These are phyloP conservation scores for Chrysodeixis includens DNA, from an alignment of 2,888 invertebrate genomes.

Conservation along the genomic window DNA sequence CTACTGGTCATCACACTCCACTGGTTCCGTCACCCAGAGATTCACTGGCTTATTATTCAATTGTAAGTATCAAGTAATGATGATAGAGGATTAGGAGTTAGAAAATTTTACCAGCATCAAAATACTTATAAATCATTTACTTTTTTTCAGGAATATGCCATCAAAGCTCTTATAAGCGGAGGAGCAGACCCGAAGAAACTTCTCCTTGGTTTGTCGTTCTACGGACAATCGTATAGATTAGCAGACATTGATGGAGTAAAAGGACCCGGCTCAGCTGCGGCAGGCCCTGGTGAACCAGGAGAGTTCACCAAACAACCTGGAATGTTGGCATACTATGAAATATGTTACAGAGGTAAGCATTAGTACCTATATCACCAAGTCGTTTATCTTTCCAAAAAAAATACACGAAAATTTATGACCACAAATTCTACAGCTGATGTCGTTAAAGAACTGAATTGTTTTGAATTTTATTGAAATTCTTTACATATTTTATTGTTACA, in stretches of 20 bases:
- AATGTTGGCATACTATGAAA: constrained; percentile 96
- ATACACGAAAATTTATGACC: not conserved
- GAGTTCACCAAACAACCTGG: constrained; percentile 96
- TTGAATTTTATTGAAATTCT: not conserved
- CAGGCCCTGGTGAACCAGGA: constrained; percentile 94
- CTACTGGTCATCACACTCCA: constrained; percentile 95
- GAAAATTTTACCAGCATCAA: not conserved
- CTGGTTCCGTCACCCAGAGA: constrained; percentile 91
- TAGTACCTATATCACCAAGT: not conserved
- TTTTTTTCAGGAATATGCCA: constrained; percentile 92
- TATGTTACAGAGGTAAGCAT: constrained; percentile 90
- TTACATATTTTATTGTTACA: constrained; percentile 64
- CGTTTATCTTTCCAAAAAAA: not conserved
- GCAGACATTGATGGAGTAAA: constrained; percentile 75
- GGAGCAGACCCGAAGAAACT: constrained; percentile 95
- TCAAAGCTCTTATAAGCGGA: constrained; percentile 92
- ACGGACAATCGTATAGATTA: constrained; percentile 95
- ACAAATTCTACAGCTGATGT: no score
- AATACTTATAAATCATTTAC: constrained; percentile 9
- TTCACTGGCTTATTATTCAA: constrained; percentile 93
- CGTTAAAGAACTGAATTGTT: not conserved
- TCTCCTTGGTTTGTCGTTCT: constrained; percentile 94
- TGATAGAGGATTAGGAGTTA: not conserved
- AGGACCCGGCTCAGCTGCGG: constrained; percentile 90
- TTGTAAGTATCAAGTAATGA: constrained; percentile 85